Percentiles rank a stretch among this genome's conserved stretches.
Evolutionary conservation across 2,113 vertebrate species (phyloP).

Genomic region (Sitta europaea): DNA sequence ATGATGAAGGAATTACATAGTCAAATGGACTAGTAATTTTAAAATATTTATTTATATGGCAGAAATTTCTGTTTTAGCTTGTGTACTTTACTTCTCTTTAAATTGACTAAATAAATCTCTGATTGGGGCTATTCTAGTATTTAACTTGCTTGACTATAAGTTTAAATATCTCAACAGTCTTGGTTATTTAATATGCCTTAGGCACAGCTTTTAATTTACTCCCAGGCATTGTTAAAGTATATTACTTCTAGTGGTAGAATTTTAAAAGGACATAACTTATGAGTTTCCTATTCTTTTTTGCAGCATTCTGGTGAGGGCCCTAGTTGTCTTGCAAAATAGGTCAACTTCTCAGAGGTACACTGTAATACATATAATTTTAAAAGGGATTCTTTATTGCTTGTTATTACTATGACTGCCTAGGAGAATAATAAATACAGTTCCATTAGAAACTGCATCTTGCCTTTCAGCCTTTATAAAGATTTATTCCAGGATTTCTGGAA

Average conservation of each 20-base stretch:
- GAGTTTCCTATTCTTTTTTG: background rate
- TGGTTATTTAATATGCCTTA: conserved; percentile 20
- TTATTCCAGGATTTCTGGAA: background rate
- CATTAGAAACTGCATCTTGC: conserved; percentile 27
- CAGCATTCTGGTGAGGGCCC: background rate
- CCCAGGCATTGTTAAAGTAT: conserved; percentile 13
- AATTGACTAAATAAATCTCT: conserved; percentile 5
- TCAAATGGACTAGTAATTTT: background rate
- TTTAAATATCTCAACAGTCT: background rate
- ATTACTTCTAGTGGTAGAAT: conserved; percentile 18
- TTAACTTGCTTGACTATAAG: background rate
- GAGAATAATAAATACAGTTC: conserved; percentile 38
- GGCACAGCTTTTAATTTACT: conserved; percentile 30
- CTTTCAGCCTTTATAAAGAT: conserved; percentile 22
- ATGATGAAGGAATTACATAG: background rate
- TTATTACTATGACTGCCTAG: conserved; percentile 34
- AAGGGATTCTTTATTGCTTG: conserved; percentile 49
- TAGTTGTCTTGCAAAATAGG: conserved; percentile 45
- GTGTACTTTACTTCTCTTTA: background rate
- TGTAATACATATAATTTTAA: conserved; percentile 31
- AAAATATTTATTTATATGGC: background rate
- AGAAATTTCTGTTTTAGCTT: background rate
- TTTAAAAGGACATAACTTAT: conserved; percentile 39
- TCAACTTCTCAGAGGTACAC: conserved; percentile 1
- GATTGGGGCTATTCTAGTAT: background rate